Percentiles rank a stretch among this genome's conserved stretches.
These are phyloP conservation scores for Euspilapteryx auroguttella DNA, from an alignment of 2,888 invertebrate genomes.

Conservation along the genomic window DNA sequence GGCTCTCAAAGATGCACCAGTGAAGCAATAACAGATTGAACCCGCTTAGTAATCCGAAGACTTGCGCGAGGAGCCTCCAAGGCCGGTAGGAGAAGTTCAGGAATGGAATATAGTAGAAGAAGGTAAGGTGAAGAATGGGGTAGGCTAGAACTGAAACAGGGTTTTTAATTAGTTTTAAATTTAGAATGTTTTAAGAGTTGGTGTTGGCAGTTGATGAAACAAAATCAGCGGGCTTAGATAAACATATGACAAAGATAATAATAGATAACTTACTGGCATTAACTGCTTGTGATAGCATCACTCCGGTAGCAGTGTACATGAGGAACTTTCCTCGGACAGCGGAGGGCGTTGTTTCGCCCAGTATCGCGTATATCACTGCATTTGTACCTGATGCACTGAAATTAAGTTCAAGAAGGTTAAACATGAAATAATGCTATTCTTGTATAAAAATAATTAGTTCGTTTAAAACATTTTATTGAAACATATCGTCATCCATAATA, in stretches of 20 bases:
- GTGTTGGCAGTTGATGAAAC: too few species aligned
- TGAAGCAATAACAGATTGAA: neutral
- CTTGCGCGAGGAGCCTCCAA: conserved; percentile 6
- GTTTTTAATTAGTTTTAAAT: too few species aligned
- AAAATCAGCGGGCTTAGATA: too few species aligned
- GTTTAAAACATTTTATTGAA: too few species aligned
- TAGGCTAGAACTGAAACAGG: too few species aligned
- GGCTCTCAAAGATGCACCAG: conserved; percentile 4
- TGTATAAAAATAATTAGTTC: too few species aligned
- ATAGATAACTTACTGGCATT: too few species aligned
- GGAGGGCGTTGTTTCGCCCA: conserved; percentile 7
- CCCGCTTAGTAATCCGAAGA: conserved; percentile 4
- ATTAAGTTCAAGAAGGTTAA: too few species aligned
- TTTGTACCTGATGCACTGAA: conserved; percentile 8
- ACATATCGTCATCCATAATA: too few species aligned
- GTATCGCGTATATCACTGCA: conserved; percentile 7
- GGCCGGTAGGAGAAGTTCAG: conserved; percentile 7
- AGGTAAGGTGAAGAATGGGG: conserved; percentile 5
- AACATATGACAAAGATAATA: too few species aligned
- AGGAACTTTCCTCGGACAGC: conserved; percentile 6
- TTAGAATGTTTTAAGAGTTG: too few species aligned
- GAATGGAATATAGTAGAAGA: conserved; percentile 6
- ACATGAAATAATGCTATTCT: too few species aligned
- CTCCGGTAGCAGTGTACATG: conserved; percentile 5
- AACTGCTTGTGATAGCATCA: conserved; percentile 4